Evolutionary conservation across 2,113 vertebrate species (phyloP).

Genomic region (Psophia crepitans): DNA sequence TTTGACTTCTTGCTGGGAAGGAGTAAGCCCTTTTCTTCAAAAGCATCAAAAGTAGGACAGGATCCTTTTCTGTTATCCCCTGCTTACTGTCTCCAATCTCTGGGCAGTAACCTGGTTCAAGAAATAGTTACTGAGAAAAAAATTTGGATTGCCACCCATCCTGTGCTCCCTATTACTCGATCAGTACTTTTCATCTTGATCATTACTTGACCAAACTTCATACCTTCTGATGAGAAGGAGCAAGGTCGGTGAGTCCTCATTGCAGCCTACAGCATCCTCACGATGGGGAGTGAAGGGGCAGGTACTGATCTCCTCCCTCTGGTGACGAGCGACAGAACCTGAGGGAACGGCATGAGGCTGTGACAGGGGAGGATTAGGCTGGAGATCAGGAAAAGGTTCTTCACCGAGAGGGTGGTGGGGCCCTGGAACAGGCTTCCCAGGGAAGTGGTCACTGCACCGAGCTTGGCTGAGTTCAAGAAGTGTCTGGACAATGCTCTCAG

Average conservation of each 20-base stretch:
- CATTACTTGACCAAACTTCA: background rate
- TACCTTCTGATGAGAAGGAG: background rate
- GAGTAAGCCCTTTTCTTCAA: background rate
- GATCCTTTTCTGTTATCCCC: background rate
- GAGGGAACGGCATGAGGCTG: no score
- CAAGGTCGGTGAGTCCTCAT: background rate
- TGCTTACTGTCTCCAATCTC: background rate
- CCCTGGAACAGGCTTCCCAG: no score
- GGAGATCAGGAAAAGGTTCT: no score
- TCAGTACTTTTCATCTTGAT: background rate
- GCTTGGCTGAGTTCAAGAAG: no score
- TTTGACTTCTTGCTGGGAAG: background rate
- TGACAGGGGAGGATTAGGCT: no score
- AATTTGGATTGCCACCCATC: background rate
- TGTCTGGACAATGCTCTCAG: no score
- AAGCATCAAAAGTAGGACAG: background rate
- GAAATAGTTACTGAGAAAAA: background rate
- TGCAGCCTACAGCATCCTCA: no score
- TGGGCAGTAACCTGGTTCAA: background rate
- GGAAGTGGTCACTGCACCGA: no score
- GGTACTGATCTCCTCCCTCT: no score
- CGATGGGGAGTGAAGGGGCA: no score
- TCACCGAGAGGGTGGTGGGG: no score
- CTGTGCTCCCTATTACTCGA: background rate
- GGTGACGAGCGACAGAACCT: no score